Base-by-base conservation (phyloP, 2,113 vertebrate genomes). In the Tenebrosternarchus preto region DNA sequence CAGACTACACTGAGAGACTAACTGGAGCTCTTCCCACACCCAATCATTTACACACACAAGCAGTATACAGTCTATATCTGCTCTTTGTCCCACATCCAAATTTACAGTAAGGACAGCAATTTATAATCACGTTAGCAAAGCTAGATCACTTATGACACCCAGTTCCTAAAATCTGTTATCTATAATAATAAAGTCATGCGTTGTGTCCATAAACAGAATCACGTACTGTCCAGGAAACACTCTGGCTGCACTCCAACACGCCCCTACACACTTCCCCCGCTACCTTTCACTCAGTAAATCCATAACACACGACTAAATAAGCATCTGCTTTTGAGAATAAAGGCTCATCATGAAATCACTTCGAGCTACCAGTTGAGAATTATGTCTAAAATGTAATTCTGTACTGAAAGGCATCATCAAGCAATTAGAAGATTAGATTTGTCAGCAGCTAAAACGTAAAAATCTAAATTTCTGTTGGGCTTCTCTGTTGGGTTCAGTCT, bases 131-230 rank as follows among this genome's bases (percentile, higher is more conserved):
- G 8, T 60, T 16, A 63, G 25, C 60, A 24, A 17, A 5, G 11
- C 12, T 5, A 0, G 60, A 63, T 16, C 12, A 3, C 29, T 33
- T 31, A 66, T 33, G 29, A 33, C 63, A 66, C 29, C 63, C 29
- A 66, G 27, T 66, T 66, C 63, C 63, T 66, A 33, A 66, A 66
- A 66, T 33, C 29, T 20, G 29, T 66, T 19, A 66, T 66, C 19
- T 33, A 66, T 66, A 66, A 33, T 66, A 66, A 66, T 66, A 66
- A 66, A 66, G 63, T 66, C 15, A 16, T 20, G 63, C 17, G 16
- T 33, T 66, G 27, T 22, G 33, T 0, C 27, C 63, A 20, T 29
- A 50, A 31, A 33, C 27, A 20, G 63, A 4, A 16, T 9, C 27
- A 20, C 29, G 20, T 31, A 20, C 25, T 2, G n/a, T n/a, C 3